Evolutionary conservation across 2,797 vertebrate species (phyloP).

Genomic region (Hemibagrus guttatus): DNA sequence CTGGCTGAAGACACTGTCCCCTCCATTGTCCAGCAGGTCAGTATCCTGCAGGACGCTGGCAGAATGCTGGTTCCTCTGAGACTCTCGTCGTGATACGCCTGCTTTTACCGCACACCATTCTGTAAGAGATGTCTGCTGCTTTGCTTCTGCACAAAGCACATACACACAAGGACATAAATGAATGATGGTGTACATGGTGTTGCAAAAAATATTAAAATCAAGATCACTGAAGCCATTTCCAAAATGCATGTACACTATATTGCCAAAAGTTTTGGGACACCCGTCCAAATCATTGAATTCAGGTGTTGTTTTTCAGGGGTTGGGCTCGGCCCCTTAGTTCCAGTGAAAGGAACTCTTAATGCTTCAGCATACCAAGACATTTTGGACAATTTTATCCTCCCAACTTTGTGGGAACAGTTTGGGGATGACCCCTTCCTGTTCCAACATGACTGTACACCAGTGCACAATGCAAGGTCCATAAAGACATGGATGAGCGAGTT

Average conservation of each 20-base stretch:
- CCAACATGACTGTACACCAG: no score
- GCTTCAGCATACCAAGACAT: no score
- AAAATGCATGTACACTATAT: not conserved
- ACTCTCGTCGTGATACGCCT: constrained; percentile 62
- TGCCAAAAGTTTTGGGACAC: no score
- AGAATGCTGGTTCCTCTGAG: constrained; percentile 61
- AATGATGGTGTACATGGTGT: not conserved
- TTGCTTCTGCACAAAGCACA: constrained; percentile 75
- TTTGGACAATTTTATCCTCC: no score
- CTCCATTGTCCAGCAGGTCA: constrained; percentile 71
- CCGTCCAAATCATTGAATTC: no score
- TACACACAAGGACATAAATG: not conserved
- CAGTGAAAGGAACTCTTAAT: no score
- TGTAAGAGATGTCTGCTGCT: constrained; percentile 79
- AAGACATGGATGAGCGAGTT: no score
- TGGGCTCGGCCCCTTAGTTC: no score
- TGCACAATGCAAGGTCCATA: no score
- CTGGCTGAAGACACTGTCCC: constrained; percentile 74
- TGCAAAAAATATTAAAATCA: not conserved
- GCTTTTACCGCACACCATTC: constrained; percentile 83
- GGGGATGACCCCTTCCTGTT: no score
- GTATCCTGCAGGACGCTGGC: constrained; percentile 68
- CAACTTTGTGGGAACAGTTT: no score
- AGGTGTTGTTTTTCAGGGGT: no score
- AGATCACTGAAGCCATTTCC: not conserved